A percentile compares a stretch with the other conserved stretches of the same genome.
phyloP scores from a whole-genome alignment of 1,140 invertebrate species.

The Musca domestica region DNA sequence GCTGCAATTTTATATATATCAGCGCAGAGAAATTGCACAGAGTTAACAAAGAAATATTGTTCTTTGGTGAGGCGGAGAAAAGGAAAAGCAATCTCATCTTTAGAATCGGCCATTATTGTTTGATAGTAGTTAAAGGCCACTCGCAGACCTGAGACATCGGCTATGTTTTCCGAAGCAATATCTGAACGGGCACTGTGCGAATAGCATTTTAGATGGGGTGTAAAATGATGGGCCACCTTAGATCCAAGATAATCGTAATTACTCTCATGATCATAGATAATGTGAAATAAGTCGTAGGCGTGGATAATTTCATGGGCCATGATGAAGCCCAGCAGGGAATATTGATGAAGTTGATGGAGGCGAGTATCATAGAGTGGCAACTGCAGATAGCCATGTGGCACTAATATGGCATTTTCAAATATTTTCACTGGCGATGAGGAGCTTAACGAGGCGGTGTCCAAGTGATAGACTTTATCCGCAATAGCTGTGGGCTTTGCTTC shows the following conservation, averaged over 20 bases:
- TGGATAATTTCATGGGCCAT: conserved; percentile 39
- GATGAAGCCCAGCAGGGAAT: conserved; percentile 38
- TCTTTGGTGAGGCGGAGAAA: conserved; percentile 10
- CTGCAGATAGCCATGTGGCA: conserved; percentile 37
- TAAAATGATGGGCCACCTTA: conserved; percentile 31
- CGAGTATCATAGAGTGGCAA: conserved; percentile 34
- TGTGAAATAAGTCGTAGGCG: conserved; percentile 38
- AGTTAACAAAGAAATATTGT: conserved; percentile 39
- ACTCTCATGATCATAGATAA: conserved; percentile 35
- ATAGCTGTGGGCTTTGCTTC: conserved; percentile 16
- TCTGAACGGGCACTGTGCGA: not conserved
- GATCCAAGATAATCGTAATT: conserved; percentile 34
- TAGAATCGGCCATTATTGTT: too few relatives aligned
- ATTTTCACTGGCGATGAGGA: conserved; percentile 39
- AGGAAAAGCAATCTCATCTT: too few relatives aligned
- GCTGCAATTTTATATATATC: conserved; percentile 32
- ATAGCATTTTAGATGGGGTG: conserved; percentile 31
- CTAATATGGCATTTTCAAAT: conserved; percentile 34
- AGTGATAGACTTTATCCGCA: conserved; percentile 28
- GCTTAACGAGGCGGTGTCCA: conserved; percentile 27
- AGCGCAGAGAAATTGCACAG: conserved; percentile 39
- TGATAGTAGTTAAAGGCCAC: conserved; percentile 34
- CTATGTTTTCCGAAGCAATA: conserved; percentile 34
- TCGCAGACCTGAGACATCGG: conserved; percentile 37
- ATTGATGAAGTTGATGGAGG: conserved; percentile 28